These are phyloP conservation scores for Oryzias curvinotus DNA, from an alignment of 2,113 vertebrate genomes.

Conservation along the genomic window DNA sequence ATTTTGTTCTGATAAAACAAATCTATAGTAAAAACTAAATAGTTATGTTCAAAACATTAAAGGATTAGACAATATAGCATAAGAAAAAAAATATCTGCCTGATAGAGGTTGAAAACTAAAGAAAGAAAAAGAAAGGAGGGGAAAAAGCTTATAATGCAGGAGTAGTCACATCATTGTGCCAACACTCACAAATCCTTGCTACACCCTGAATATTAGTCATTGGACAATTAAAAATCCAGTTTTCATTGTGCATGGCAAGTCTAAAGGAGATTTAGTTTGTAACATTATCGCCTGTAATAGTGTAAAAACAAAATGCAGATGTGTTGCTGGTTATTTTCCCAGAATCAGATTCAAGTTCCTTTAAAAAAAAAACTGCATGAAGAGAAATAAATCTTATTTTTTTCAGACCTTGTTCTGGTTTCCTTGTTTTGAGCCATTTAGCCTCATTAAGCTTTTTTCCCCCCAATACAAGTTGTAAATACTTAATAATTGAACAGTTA, in stretches of 20 bases:
- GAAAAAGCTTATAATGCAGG: slow-evolving; percentile 12
- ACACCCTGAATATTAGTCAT: slow-evolving; percentile 60
- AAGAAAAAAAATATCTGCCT: neutral
- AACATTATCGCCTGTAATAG: slow-evolving; percentile 36
- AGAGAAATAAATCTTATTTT: slow-evolving; percentile 1
- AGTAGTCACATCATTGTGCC: slow-evolving; percentile 34
- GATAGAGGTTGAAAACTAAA: slow-evolving; percentile 7
- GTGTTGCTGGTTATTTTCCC: slow-evolving; percentile 40
- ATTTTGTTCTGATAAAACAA: slow-evolving; percentile 70
- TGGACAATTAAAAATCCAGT: slow-evolving; percentile 45
- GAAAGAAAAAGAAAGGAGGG: slow-evolving; percentile 19
- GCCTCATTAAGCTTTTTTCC: slow-evolving; percentile 3
- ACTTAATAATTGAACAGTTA: slow-evolving; percentile 43
- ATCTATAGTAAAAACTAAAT: slow-evolving; percentile 50
- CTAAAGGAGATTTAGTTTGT: slow-evolving; percentile 21
- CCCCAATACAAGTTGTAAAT: slow-evolving; percentile 24
- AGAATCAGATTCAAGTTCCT: slow-evolving; percentile 35
- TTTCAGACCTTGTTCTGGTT: slow-evolving; percentile 2
- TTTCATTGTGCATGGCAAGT: slow-evolving; percentile 38
- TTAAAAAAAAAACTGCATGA: neutral
- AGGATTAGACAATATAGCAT: too few species aligned
- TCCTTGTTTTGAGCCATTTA: slow-evolving; percentile 2
- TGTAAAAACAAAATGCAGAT: slow-evolving; percentile 33
- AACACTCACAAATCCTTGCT: slow-evolving; percentile 54
- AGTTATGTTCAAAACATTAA: neutral